These are phyloP conservation scores for Halocaridina rubra DNA, from an alignment of 2,888 invertebrate genomes.

Conservation along the genomic window DNA sequence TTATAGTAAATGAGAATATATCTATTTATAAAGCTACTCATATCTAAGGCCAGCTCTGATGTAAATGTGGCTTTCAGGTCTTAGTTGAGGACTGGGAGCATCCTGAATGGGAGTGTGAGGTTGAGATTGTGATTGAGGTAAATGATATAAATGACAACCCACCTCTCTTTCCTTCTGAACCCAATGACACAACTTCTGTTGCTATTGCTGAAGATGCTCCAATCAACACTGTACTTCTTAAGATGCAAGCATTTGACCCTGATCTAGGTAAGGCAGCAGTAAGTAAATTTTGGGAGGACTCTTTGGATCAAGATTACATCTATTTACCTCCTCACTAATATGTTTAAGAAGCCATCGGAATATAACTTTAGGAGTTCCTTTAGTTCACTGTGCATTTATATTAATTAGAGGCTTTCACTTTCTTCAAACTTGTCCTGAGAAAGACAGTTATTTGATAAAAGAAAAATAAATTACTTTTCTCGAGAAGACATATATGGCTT, in stretches of 20 bases:
- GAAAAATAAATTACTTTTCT: no score
- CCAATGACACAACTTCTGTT: constrained; percentile 82
- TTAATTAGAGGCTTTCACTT: no score
- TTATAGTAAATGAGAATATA: no score
- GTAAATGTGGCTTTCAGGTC: constrained; percentile 81
- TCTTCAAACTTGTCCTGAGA: no score
- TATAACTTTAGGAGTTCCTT: no score
- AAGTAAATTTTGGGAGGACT: no score
- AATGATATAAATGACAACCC: constrained; percentile 93
- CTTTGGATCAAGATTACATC: no score
- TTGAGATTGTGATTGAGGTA: constrained; percentile 82
- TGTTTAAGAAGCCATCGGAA: no score
- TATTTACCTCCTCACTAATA: no score
- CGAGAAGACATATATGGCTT: no score
- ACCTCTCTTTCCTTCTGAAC: constrained; percentile 83
- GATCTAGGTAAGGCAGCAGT: constrained; percentile 82
- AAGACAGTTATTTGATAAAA: no score
- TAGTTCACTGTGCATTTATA: neutral
- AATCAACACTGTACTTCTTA: constrained; percentile 85
- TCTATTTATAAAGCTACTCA: no score
- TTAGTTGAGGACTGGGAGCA: constrained; percentile 84
- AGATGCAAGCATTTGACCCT: constrained; percentile 85
- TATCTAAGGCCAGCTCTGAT: neutral
- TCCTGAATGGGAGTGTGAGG: constrained; percentile 80
- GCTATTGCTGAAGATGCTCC: constrained; percentile 89